Conservation (phyloP, 92 coral and sea anemone species). For the Chrysogorgia sp. region DNA sequence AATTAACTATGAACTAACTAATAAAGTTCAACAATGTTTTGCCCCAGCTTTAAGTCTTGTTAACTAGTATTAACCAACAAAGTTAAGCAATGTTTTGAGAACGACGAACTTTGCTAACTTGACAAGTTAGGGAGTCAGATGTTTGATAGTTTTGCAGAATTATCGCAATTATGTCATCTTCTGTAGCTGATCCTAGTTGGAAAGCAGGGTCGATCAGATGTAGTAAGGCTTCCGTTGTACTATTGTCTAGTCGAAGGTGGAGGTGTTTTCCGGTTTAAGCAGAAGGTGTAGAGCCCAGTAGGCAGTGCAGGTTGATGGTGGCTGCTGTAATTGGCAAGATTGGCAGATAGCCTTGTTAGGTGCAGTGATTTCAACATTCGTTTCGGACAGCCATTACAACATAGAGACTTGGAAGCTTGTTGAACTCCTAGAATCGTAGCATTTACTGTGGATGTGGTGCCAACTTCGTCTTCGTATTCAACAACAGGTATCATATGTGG, state of each 20-base stretch:
- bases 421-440: constrained; percentile 45
- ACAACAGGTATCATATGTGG: neutral
- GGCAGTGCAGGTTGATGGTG: constrained; percentile 37
- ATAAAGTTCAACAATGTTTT: too few species aligned
- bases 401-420: constrained; percentile 53
- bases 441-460: constrained; percentile 32
- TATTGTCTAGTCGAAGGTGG: constrained; percentile 42
- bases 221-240: constrained; percentile 46
- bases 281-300: constrained; percentile 44
- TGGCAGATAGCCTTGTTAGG: constrained; percentile 44
- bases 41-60: too few species aligned
- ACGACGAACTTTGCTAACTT: constrained; percentile 46
- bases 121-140: constrained; percentile 52
- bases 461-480: constrained; percentile 19
- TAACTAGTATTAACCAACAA: too few species aligned
- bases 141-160: constrained; percentile 49
- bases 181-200: constrained; percentile 44
- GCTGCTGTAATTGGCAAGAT: constrained; percentile 11
- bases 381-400: constrained; percentile 54
- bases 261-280: constrained; percentile 43
- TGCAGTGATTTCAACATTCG: constrained; percentile 35
- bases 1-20: too few species aligned
- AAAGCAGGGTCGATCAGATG: constrained; percentile 41
- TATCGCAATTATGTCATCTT: constrained; percentile 51
- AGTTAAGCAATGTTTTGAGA: too few species aligned